phyloP scores from a whole-genome alignment of 2,113 vertebrate species.

The Lepus timidus region DNA sequence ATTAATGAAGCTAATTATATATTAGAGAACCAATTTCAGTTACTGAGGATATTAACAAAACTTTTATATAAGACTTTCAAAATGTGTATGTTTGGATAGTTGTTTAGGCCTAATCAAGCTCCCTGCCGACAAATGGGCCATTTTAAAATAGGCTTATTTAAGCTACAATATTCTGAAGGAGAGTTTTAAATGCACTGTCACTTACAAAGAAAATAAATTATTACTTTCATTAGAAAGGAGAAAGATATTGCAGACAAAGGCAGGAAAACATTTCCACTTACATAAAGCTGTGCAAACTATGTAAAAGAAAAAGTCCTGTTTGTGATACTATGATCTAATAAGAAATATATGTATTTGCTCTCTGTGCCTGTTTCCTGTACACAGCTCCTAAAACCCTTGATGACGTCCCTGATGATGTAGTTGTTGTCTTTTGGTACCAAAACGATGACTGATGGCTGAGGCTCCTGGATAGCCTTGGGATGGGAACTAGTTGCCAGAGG shows the following conservation, averaged over 20 bases:
- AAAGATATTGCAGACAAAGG: slow-evolving; percentile 47
- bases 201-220: slow-evolving; percentile 68
- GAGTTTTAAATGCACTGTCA: slow-evolving; percentile 53
- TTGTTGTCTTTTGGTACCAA: slow-evolving; percentile 16
- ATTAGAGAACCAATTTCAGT: slow-evolving; percentile 38
- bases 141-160: slow-evolving; percentile 67
- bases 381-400: background rate
- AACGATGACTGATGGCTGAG: background rate
- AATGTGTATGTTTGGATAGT: slow-evolving; percentile 44
- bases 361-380: background rate
- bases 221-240: slow-evolving; percentile 62
- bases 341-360: background rate
- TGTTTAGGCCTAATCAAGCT: slow-evolving; percentile 59
- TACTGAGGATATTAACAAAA: slow-evolving; percentile 54
- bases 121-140: slow-evolving; percentile 52
- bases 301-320: background rate
- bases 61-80: slow-evolving; percentile 56
- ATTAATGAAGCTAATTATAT: slow-evolving; percentile 61
- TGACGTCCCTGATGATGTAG: background rate
- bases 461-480: background rate
- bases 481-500: background rate
- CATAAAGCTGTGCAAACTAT: background rate
- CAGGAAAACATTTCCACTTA: slow-evolving; percentile 21
- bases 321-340: background rate
- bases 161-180: slow-evolving; percentile 61